Percentiles rank a stretch among this genome's conserved stretches.
Conservation (phyloP, 1,140 invertebrate genomes). For the Amphibalanus amphitrite region DNA sequence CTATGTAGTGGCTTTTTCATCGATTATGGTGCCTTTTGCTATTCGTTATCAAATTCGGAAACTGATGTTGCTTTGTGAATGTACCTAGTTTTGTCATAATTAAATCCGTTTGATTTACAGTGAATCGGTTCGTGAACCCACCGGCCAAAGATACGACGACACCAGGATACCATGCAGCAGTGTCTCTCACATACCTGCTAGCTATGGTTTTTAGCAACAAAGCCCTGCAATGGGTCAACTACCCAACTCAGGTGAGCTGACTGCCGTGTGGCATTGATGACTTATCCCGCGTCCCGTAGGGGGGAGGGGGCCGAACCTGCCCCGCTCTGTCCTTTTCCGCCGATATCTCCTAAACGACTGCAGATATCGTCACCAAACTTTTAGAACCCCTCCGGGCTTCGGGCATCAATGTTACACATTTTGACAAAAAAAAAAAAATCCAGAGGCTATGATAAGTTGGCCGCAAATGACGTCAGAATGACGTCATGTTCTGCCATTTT, state of each 20-base stretch:
- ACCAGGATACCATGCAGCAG: conserved; percentile 52
- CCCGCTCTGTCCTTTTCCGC: no score
- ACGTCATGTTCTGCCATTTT: no score
- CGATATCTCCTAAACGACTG: no score
- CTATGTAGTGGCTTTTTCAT: neutral
- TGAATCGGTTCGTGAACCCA: conserved; percentile 32
- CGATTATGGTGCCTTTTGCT: neutral
- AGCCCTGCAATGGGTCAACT: conserved; percentile 88
- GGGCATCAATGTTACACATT: no score
- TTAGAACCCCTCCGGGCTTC: no score
- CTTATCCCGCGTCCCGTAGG: no score
- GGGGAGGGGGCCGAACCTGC: no score
- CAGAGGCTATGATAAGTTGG: no score
- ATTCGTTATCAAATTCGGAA: neutral
- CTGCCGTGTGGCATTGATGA: no score
- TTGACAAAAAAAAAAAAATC: no score
- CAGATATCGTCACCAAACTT: no score
- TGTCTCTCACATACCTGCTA: conserved; percentile 71
- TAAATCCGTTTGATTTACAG: conserved; percentile 14
- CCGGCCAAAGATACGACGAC: conserved; percentile 51
- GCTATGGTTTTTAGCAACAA: conserved; percentile 94
- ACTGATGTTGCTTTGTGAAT: conserved; percentile 6
- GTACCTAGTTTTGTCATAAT: conserved; percentile 5
- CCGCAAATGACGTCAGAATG: no score
- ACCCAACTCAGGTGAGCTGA: conserved; percentile 82